Base-by-base conservation (phyloP, 2,888 invertebrate genomes). In the Drosophila algonquin region DNA sequence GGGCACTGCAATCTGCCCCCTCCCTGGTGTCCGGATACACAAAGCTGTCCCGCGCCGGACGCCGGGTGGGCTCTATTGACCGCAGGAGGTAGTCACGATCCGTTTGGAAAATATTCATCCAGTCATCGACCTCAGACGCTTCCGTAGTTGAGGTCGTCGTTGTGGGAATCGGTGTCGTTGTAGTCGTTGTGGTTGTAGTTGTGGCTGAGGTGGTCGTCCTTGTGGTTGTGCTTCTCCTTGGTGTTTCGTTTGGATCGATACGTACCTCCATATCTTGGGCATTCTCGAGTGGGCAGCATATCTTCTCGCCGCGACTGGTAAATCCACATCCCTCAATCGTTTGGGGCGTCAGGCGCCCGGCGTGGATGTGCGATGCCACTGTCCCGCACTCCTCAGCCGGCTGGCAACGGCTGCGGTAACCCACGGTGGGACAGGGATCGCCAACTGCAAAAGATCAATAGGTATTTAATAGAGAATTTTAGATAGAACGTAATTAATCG, bases 31-130 rank as follows among this genome's bases (percentile, higher is more conserved):
- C 57, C 12, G 63, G 48, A 6, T 60, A 62, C 0, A 47, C 14
- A 24, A 72, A 8, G 51, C 10, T 54, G 0, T 62, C 64, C 14
- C 47, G 27, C 2, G 24, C 61, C 1, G 46, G 32, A 0, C 67
- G 30, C 0, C 10, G 10, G 0, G 16, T 24, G 2, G 16, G 21
- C 1, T 47, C 52, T 30, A 61, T 24, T 3, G 68, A 65, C 7
- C 16, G 54, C 50, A 48, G 24, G 7, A 79, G 18, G 30, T 69
- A 84, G 0, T 84, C 89, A 0, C 21, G 61, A 46, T 51, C 61
- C 1, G 87, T 84, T n/a, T 79, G 48, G n/a, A 88, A 84, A 7
- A 89, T 54, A 46, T 18, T n/a, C 10, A 75, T 9, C 88, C 86
- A 83, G 3, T 40, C 40, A 14, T 62, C 47, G 9, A 3, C 0